Conservation (phyloP, 2,113 vertebrate species). For the Myotis lucifugus region DNA sequence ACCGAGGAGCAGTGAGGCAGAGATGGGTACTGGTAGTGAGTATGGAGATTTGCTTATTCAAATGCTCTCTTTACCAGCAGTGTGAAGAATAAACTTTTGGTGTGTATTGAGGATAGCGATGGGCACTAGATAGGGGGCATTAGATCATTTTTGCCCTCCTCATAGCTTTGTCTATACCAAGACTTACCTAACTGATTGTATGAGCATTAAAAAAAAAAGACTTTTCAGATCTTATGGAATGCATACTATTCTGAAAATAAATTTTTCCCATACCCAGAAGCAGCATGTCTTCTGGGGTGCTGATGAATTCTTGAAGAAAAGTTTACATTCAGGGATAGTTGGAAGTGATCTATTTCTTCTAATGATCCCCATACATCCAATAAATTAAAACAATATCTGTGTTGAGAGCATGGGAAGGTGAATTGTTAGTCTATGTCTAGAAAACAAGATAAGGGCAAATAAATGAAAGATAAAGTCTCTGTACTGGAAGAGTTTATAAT, state of each 20-base stretch:
- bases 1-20: neutral
- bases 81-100: neutral
- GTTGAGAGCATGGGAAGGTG: neutral
- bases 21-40: neutral
- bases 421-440: neutral
- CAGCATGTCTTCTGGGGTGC: too few relatives aligned
- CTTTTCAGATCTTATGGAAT: slow-evolving; percentile 50
- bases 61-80: neutral
- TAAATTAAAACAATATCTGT: slow-evolving; percentile 8
- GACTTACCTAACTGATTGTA: neutral
- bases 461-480: neutral
- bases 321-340: neutral
- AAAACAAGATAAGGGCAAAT: slow-evolving; percentile 30
- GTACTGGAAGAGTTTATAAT: neutral
- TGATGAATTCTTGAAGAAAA: neutral
- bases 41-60: neutral
- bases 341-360: neutral
- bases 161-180: neutral
- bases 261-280: too few relatives aligned
- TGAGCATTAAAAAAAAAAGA: neutral
- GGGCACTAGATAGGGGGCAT: neutral
- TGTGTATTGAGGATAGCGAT: neutral
- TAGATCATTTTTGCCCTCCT: neutral
- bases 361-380: neutral
- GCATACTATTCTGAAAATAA: neutral